phyloP scores from a whole-genome alignment of 37 sponge, comb jelly and placozoan species.

The Amphimedon queenslandica region DNA sequence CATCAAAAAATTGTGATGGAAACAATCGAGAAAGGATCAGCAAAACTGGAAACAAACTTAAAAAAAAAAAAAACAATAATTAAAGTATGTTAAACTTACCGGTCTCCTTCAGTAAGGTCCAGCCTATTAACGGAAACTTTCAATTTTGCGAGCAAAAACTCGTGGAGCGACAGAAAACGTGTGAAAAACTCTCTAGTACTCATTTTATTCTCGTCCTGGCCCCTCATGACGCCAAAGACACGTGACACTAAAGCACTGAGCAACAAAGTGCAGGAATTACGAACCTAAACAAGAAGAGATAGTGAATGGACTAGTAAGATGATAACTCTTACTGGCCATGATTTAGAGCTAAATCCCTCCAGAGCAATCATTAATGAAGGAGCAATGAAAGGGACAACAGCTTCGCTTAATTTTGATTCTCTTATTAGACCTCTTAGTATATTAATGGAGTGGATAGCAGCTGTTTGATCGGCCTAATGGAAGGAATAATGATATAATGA shows the following conservation, averaged over 20 bases:
- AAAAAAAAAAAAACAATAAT: neutral
- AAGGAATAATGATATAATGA: neutral
- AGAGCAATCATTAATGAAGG: slow-evolving; percentile 62
- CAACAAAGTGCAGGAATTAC: slow-evolving; percentile 83
- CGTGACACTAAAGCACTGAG: slow-evolving; percentile 65
- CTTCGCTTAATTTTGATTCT: slow-evolving; percentile 68
- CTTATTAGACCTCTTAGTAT: slow-evolving; percentile 74
- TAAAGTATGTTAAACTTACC: neutral
- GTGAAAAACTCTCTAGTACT: slow-evolving; percentile 74
- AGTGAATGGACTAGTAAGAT: neutral
- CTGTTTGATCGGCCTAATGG: slow-evolving; percentile 18
- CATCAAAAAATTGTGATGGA: slow-evolving; percentile 56
- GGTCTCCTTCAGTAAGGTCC: neutral
- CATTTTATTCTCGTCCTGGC: slow-evolving; percentile 79
- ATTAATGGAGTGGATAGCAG: slow-evolving; percentile 82
- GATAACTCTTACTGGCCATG: slow-evolving; percentile 75
- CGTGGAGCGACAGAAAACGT: slow-evolving; percentile 56
- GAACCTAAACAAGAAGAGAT: slow-evolving; percentile 36
- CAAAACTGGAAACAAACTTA: slow-evolving; percentile 59
- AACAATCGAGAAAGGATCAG: slow-evolving; percentile 59
- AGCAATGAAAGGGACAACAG: slow-evolving; percentile 63
- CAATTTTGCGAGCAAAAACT: slow-evolving; percentile 45
- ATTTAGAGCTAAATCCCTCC: slow-evolving; percentile 41
- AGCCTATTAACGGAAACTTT: neutral
- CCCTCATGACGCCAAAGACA: slow-evolving; percentile 83